Conservation (phyloP, 2,797 vertebrate species). For the Esox lucius region DNA sequence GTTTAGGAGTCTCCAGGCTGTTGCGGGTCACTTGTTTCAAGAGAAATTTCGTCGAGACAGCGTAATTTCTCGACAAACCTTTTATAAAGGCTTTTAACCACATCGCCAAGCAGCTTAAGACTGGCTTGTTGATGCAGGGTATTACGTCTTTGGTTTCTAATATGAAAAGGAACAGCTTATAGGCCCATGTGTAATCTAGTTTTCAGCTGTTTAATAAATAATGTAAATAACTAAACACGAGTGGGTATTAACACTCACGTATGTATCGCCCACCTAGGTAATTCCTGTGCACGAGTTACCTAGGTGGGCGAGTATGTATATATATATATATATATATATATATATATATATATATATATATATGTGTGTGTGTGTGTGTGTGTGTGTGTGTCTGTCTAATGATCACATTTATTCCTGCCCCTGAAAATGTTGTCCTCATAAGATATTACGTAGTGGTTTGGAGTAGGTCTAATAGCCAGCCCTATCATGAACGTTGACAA, state of each 20-base stretch:
- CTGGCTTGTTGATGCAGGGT: slow-evolving; percentile 17
- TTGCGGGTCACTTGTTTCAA: slow-evolving; percentile 58
- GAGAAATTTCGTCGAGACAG: slow-evolving; percentile 49
- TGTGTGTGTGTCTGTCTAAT: no score
- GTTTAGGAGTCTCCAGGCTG: slow-evolving; percentile 54
- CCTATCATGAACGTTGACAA: neutral
- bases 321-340: no score
- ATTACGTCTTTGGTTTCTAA: slow-evolving; percentile 13
- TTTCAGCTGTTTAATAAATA: neutral
- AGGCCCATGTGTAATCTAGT: neutral
- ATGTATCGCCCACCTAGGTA: neutral
- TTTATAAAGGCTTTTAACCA: slow-evolving; percentile 29
- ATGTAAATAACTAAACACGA: neutral
- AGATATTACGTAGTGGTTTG: neutral
- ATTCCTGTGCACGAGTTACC: neutral
- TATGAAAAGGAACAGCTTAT: neutral
- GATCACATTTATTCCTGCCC: no score
- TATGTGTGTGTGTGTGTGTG: no score
- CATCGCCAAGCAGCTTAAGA: slow-evolving; percentile 3
- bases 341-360: no score
- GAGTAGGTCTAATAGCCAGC: neutral
- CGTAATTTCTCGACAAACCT: slow-evolving; percentile 46
- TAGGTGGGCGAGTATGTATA: neutral
- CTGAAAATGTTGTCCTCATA: no score
- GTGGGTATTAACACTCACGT: neutral